Conservation (phyloP, 2,113 vertebrate genomes). For the Saguinus imperator region DNA sequence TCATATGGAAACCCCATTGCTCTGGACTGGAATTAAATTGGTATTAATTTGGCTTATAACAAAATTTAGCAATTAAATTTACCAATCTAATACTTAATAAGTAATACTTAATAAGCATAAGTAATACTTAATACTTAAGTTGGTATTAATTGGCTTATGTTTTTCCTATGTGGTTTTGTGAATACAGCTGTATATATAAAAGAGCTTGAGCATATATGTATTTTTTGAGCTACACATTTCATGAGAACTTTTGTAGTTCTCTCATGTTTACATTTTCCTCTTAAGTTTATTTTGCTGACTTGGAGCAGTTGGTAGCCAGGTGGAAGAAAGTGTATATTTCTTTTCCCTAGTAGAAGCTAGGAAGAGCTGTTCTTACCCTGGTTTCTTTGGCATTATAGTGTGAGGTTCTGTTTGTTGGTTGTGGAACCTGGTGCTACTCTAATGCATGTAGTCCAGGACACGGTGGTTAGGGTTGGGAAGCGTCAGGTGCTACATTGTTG, state of each 20-base stretch:
- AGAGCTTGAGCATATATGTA: background rate
- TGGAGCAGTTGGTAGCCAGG: background rate
- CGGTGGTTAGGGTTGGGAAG: background rate
- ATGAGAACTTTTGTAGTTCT: background rate
- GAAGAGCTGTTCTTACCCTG: background rate
- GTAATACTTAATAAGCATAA: too few species aligned
- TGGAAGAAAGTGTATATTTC: background rate
- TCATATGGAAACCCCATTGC: background rate
- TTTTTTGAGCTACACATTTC: background rate
- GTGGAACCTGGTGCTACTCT: background rate
- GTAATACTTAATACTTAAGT: background rate
- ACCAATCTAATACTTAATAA: too few species aligned
- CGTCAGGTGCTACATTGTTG: background rate
- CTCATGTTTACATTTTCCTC: background rate
- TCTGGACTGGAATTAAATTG: background rate
- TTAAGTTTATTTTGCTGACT: background rate
- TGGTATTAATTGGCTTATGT: background rate
- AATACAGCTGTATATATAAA: background rate
- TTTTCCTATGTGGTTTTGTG: slow-evolving; percentile 16
- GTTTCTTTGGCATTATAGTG: background rate
- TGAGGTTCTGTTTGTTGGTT: background rate
- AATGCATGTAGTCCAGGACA: fast-evolving
- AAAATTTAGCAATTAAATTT: too few species aligned
- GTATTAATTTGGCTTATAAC: background rate
- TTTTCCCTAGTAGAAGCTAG: background rate